phyloP scores from a whole-genome alignment of 2,113 vertebrate species.

The Corapipo altera region DNA sequence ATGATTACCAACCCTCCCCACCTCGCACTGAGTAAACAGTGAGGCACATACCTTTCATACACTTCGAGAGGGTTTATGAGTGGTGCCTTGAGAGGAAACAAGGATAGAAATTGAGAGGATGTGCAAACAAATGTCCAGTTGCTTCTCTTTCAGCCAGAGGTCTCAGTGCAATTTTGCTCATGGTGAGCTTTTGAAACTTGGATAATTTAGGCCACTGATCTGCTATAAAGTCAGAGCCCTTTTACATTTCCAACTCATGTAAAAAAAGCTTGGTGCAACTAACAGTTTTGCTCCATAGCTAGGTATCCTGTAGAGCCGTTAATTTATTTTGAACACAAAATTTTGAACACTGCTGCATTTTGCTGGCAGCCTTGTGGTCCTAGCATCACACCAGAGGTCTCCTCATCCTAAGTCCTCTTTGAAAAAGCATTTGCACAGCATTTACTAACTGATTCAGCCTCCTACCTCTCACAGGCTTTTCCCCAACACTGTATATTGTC shows the following conservation, averaged over 20 bases:
- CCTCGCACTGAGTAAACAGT: background rate
- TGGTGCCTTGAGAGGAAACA: background rate
- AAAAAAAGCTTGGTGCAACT: background rate
- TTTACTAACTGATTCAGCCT: background rate
- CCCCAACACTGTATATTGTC: background rate
- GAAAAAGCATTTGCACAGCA: background rate
- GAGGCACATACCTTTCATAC: slow-evolving; percentile 71
- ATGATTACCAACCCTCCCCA: background rate
- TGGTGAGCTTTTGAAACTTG: background rate
- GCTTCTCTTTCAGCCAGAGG: background rate
- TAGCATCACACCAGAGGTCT: background rate
- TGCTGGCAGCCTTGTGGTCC: background rate
- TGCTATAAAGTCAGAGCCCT: background rate
- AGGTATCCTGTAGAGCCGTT: background rate
- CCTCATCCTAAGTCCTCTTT: background rate
- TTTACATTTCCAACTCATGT: background rate
- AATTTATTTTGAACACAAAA: slow-evolving; percentile 56
- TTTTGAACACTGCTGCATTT: background rate
- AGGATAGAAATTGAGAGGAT: background rate
- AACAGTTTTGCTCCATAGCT: background rate
- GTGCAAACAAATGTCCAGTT: background rate
- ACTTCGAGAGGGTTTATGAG: slow-evolving; percentile 5
- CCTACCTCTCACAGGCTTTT: background rate
- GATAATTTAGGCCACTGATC: background rate
- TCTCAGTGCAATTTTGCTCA: background rate